Percentiles rank a stretch among this genome's conserved stretches.
Evolutionary conservation across 2,113 vertebrate species (phyloP).

Genomic region (Oenanthe oenanthe): DNA sequence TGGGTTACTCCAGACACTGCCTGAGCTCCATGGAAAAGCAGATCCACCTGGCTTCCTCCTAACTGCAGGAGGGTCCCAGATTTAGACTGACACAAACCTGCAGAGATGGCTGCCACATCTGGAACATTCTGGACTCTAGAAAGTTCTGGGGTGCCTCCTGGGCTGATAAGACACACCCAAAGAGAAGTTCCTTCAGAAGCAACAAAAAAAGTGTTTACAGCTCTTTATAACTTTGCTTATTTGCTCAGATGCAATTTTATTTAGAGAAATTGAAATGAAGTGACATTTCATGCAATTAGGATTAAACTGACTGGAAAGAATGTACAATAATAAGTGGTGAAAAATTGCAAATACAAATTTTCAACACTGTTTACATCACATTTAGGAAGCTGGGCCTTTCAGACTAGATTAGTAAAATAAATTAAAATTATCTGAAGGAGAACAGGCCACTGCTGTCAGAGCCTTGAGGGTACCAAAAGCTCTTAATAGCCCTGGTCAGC

Average conservation of each 20-base stretch:
- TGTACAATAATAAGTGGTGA: background rate
- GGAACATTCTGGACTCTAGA: background rate
- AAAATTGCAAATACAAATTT: background rate
- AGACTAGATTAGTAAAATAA: background rate
- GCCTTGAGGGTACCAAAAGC: background rate
- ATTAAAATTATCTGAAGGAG: background rate
- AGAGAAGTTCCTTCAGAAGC: background rate
- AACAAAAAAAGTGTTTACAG: background rate
- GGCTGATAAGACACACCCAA: background rate
- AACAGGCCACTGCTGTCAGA: background rate
- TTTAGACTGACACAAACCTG: background rate
- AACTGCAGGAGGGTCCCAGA: background rate
- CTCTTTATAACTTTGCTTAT: background rate
- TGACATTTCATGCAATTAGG: background rate
- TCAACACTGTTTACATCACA: background rate
- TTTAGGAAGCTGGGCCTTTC: background rate
- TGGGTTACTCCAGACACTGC: background rate
- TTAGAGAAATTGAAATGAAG: background rate
- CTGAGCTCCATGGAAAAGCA: background rate
- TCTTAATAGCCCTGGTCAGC: background rate
- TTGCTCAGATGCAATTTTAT: background rate
- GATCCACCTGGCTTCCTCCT: background rate
- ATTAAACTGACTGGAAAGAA: background rate
- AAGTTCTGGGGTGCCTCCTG: background rate
- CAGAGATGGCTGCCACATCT: background rate